Evolutionary conservation across 2,888 invertebrate genomes (phyloP).

Genomic region (Pollenia labialis): DNA sequence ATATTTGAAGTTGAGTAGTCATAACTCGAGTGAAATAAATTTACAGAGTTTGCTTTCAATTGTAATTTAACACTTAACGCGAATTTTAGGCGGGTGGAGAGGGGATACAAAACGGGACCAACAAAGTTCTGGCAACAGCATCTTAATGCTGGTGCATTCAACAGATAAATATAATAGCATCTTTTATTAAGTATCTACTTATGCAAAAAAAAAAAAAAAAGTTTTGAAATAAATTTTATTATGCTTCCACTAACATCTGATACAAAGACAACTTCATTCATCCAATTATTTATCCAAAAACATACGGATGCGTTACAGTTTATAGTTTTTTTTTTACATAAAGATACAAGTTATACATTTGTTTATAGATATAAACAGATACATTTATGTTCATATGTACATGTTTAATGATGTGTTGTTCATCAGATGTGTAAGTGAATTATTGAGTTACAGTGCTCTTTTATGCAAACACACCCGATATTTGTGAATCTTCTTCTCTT

Average conservation of each 20-base stretch:
- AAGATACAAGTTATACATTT: background rate
- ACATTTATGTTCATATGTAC: background rate
- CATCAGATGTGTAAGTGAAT: background rate
- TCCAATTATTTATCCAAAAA: background rate
- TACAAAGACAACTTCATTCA: slow-evolving; percentile 32
- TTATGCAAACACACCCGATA: slow-evolving; percentile 56
- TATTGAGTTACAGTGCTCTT: slow-evolving; percentile 26
- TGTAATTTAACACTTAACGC: slow-evolving; percentile 15
- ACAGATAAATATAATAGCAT: slow-evolving; percentile 33
- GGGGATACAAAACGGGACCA: background rate
- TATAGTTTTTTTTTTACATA: background rate
- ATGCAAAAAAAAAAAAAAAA: background rate
- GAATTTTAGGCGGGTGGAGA: background rate
- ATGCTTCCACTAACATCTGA: background rate
- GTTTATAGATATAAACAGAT: background rate
- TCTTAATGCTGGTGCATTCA: slow-evolving; percentile 1
- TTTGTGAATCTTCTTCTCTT: slow-evolving; percentile 30
- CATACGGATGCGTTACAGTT: slow-evolving; percentile 33
- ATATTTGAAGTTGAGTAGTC: background rate
- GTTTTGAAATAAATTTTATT: background rate
- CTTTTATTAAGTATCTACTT: slow-evolving; percentile 34
- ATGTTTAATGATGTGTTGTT: slow-evolving; percentile 9
- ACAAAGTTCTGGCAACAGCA: slow-evolving; percentile 6
- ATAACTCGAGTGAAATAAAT: background rate
- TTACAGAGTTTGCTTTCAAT: slow-evolving; percentile 31